Evolutionary conservation across 1,140 invertebrate species (phyloP).

Genomic region (Pararge aegeria): DNA sequence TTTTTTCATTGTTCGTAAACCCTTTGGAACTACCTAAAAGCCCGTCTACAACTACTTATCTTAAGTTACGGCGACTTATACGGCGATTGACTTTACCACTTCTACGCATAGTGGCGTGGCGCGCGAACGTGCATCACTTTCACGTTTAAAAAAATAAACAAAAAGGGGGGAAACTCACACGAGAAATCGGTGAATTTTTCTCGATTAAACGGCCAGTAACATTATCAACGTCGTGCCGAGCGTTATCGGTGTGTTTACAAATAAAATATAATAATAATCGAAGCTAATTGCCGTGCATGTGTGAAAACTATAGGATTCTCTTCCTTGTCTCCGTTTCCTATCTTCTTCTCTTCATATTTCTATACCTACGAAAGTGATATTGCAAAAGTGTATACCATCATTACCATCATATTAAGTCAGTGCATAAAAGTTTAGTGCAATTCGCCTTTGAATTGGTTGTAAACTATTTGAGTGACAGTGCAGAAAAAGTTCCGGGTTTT

Average conservation of each 20-base stretch:
- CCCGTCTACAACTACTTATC: slow-evolving; percentile 8
- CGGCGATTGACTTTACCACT: slow-evolving; percentile 36
- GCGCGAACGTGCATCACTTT: slow-evolving; percentile 63
- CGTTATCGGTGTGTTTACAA: slow-evolving; percentile 57
- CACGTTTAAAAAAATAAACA: slow-evolving; percentile 55
- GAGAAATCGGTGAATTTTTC: slow-evolving; percentile 57
- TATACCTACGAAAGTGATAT: not conserved
- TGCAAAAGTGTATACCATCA: no score
- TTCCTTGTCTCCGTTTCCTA: slow-evolving; percentile 31
- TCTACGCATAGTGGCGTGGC: slow-evolving; percentile 45
- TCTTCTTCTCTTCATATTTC: slow-evolving; percentile 24
- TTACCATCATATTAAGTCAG: no score
- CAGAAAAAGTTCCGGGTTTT: not conserved
- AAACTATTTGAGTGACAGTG: not conserved
- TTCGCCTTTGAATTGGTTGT: not conserved
- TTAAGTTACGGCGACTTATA: slow-evolving; percentile 12
- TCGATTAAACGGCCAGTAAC: slow-evolving; percentile 43
- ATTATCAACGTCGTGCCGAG: slow-evolving; percentile 40
- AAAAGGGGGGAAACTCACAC: slow-evolving; percentile 54
- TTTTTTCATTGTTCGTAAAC: not conserved
- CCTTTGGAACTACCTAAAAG: slow-evolving; percentile 11
- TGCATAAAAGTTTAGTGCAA: not conserved
- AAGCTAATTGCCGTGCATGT: slow-evolving; percentile 31
- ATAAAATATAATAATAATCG: slow-evolving; percentile 44
- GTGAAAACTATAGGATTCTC: slow-evolving; percentile 30